A percentile compares a stretch with the other conserved stretches of the same genome.
Evolutionary conservation across 2,113 vertebrate genomes (phyloP).

Genomic region (Tetraodon nigroviridis): DNA sequence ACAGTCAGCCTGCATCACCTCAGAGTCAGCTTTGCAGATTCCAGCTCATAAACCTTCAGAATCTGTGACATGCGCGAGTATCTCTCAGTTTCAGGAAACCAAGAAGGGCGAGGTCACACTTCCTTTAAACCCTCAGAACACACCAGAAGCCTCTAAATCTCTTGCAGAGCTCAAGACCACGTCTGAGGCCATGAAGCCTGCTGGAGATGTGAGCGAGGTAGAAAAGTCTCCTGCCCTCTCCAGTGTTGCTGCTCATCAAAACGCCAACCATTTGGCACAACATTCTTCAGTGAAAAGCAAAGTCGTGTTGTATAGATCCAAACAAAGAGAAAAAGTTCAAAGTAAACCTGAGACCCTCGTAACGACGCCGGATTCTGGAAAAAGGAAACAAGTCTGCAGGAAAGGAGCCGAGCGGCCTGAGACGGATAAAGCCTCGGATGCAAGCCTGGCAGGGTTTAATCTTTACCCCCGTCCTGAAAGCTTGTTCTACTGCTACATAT

Average conservation of each 20-base stretch:
- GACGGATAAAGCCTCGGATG: background rate
- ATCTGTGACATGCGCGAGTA: background rate
- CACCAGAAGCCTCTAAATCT: background rate
- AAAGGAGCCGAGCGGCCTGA: background rate
- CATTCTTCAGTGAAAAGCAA: constrained; percentile 70
- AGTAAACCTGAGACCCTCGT: background rate
- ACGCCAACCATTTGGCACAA: constrained; percentile 78
- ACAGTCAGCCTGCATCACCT: no score
- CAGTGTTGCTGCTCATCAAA: constrained; percentile 83
- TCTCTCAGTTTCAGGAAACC: background rate
- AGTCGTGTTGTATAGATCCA: constrained; percentile 76
- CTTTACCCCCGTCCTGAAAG: constrained; percentile 19
- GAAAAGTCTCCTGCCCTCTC: constrained; percentile 53
- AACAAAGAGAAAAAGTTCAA: constrained; percentile 67
- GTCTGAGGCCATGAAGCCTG: background rate
- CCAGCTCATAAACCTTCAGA: no score
- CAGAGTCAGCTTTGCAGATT: no score
- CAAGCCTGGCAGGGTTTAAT: fast-evolving
- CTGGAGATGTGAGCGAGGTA: background rate
- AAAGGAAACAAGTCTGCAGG: background rate
- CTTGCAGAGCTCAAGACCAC: background rate
- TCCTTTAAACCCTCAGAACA: background rate
- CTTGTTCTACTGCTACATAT: constrained; percentile 56
- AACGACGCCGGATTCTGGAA: background rate
- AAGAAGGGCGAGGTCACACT: background rate